Evolutionary conservation across 2,888 invertebrate genomes (phyloP).

Genomic region (Cheilosia urbana): DNA sequence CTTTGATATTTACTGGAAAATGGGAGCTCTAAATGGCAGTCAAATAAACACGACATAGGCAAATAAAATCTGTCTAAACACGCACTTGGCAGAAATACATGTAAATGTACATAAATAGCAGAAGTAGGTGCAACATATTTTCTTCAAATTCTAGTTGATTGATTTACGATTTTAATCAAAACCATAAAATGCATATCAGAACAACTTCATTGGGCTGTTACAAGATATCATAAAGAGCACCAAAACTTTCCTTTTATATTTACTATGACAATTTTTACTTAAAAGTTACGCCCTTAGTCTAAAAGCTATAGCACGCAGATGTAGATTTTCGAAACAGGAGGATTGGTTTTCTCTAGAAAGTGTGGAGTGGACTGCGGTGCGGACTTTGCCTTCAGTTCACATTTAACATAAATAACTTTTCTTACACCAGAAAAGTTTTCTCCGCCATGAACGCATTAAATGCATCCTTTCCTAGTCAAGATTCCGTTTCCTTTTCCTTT

Average conservation of each 20-base stretch:
- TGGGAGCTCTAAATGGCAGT: no score
- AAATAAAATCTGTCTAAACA: no score
- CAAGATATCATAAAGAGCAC: conserved; percentile 1
- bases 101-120: no score
- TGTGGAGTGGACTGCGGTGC: conserved; percentile 9
- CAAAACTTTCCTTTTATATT: conserved; percentile 29
- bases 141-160: no score
- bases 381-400: conserved; percentile 13
- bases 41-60: no score
- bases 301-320: conserved; percentile 2
- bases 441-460: conserved; percentile 14
- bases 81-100: no score
- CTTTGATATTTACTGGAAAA: no score
- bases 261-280: conserved; percentile 53
- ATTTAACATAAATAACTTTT: conserved; percentile 47
- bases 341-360: background rate
- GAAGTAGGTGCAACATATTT: no score
- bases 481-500: background rate
- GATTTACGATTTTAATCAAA: no score
- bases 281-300: conserved; percentile 28
- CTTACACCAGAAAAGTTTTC: conserved; percentile 15
- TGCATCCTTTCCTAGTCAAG: conserved; percentile 29
- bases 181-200: no score
- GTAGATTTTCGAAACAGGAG: background rate
- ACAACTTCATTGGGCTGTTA: background rate